Evolutionary conservation across 2,888 invertebrate genomes (phyloP).

Genomic region (Gonocerus acuteangulatus): DNA sequence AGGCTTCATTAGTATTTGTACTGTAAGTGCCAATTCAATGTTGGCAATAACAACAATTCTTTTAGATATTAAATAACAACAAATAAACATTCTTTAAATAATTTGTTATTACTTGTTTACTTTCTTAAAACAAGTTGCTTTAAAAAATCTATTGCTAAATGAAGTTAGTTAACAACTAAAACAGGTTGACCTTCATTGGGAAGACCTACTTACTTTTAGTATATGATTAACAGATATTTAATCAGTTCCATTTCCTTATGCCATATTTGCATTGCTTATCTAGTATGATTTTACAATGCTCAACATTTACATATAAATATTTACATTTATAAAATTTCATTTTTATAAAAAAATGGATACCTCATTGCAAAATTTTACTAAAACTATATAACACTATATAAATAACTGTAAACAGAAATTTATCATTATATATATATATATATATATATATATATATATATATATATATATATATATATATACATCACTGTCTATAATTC

Average conservation of each 20-base stretch:
- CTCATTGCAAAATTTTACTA: conserved; percentile 10
- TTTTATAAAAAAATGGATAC: conserved; percentile 19
- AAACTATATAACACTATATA: conserved; percentile 20
- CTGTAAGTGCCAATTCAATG: conserved; percentile 17
- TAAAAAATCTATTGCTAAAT: no score
- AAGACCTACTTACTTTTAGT: no score
- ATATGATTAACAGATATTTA: no score
- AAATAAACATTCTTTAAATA: neutral
- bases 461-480: conserved; percentile 18
- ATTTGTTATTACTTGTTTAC: neutral
- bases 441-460: conserved; percentile 17
- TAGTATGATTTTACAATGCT: no score
- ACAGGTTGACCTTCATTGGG: no score
- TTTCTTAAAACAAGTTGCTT: neutral
- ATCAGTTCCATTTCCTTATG: no score
- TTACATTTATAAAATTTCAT: neutral
- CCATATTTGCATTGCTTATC: no score
- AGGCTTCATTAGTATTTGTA: conserved; percentile 23
- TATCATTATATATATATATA: conserved; percentile 9
- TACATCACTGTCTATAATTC: conserved; percentile 8
- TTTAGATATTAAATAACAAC: neutral
- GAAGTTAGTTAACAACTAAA: no score
- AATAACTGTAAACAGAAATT: neutral
- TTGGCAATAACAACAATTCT: conserved; percentile 10
- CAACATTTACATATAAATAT: conserved; percentile 12